These are phyloP conservation scores for Crotophaga sulcirostris DNA, from an alignment of 2,113 vertebrate genomes.

Conservation along the genomic window DNA sequence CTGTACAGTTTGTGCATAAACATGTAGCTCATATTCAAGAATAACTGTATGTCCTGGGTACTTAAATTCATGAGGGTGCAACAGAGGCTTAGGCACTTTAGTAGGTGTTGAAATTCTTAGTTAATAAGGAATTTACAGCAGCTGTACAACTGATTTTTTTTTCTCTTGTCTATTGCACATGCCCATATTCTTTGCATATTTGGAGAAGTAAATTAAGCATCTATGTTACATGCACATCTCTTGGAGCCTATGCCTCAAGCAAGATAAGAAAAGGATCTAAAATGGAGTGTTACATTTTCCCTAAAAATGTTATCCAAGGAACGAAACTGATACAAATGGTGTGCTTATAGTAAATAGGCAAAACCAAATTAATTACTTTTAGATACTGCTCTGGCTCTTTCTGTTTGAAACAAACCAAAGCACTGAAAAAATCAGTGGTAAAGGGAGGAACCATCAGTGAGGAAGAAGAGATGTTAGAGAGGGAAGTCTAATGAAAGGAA, in stretches of 20 bases:
- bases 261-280: not conserved
- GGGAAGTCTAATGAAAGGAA: constrained; percentile 24
- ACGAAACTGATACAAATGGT: not conserved
- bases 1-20: not conserved
- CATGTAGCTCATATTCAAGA: not conserved
- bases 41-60: not conserved
- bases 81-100: not conserved
- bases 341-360: not conserved
- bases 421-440: not conserved
- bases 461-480: not conserved
- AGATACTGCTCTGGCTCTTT: not conserved
- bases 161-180: not conserved
- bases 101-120: not conserved
- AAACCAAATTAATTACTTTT: not conserved
- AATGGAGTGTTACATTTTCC: not conserved
- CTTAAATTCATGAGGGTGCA: not conserved
- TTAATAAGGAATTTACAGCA: not conserved
- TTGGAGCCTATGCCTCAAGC: not conserved
- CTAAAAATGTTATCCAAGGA: not conserved
- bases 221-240: not conserved
- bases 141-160: not conserved
- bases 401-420: not conserved
- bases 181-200: not conserved
- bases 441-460: not conserved
- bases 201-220: not conserved